Evolutionary conservation across 1,140 invertebrate species (phyloP), one percentile per base, ranked within the genome.

Genomic region (Mercenaria mercenaria): DNA sequence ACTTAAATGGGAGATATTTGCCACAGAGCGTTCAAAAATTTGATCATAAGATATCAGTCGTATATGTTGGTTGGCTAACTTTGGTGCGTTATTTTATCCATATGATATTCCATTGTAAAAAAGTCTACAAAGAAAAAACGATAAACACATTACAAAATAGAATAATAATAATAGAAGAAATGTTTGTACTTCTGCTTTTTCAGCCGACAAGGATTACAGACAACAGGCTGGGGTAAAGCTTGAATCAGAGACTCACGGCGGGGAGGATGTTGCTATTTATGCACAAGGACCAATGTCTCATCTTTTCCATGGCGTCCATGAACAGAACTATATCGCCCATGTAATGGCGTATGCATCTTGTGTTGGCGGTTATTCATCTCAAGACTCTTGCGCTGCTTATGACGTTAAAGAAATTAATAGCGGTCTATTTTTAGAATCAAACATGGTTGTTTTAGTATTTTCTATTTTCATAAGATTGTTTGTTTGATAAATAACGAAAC

Each of bases 311-410:
- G 97, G 97, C 37, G 97, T 98, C 0, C 98, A 99, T 93, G 98
- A 99, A 94, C 98, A 99, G 95, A 98, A 97, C 93, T 99, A 98
- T 94, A 97, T 99, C 10, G 97, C 98, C 23, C 97, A 98, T 94
- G 98, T 97, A 0, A 97, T 99, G 69, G 97, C 97, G 3, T 96
- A 95, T 72, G 95, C 96, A 26, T 92, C 96, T 6, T 96, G 96
- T 86, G 94, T 96, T n/a, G 95, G 95, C 1, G 52, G 81, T 37
- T 92, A 93, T 83, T 86, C 69, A 72, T 59, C 88, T 11, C 72
- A 81, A 23, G 74, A 67, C 39, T 26, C 47, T 11, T 90, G 88
- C 81, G 79, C 81, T 34, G 47, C 29, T 32, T 50, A 41, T 1
- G 85, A 87, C 41, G 85, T 87, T 1, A 3, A 23, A n/a, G 43